phyloP scores from a whole-genome alignment of 1,140 invertebrate species.

The Papilio aristodemus region DNA sequence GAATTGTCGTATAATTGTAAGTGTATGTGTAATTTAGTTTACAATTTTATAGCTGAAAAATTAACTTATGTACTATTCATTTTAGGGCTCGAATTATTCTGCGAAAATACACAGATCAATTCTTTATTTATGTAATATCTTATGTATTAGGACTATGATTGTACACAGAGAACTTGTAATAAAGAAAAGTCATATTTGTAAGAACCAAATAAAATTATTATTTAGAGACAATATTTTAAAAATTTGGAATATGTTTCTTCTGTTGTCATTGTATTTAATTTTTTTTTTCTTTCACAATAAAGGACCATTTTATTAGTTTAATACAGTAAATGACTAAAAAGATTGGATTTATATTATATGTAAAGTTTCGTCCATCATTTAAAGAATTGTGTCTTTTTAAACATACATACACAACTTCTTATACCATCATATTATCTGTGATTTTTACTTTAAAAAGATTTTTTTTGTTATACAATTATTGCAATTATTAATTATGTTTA shows the following conservation, averaged over 20 bases:
- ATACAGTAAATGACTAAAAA: background rate
- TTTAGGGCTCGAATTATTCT: background rate
- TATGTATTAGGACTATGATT: background rate
- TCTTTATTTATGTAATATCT: background rate
- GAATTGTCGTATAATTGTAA: too few relatives aligned
- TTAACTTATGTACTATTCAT: background rate
- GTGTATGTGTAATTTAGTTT: too few relatives aligned
- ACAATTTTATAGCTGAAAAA: background rate
- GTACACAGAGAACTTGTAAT: background rate
- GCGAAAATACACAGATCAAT: background rate
- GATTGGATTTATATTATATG: background rate
- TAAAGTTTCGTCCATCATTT: background rate
- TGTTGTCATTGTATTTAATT: background rate
- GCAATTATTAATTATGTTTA: background rate
- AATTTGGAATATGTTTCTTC: conserved; percentile 24
- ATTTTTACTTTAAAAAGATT: conserved; percentile 36
- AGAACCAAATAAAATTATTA: background rate
- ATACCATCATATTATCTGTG: too few relatives aligned
- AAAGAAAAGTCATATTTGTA: background rate
- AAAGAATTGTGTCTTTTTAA: too few relatives aligned
- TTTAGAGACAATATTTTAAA: background rate
- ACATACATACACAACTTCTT: too few relatives aligned
- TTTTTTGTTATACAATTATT: conserved; percentile 8
- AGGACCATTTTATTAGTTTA: background rate
- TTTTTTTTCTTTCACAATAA: background rate